Percentiles rank a stretch among this genome's conserved stretches.
Evolutionary conservation across 2,797 vertebrate species (phyloP).

Genomic region (Enteromius unitaeniatus): DNA sequence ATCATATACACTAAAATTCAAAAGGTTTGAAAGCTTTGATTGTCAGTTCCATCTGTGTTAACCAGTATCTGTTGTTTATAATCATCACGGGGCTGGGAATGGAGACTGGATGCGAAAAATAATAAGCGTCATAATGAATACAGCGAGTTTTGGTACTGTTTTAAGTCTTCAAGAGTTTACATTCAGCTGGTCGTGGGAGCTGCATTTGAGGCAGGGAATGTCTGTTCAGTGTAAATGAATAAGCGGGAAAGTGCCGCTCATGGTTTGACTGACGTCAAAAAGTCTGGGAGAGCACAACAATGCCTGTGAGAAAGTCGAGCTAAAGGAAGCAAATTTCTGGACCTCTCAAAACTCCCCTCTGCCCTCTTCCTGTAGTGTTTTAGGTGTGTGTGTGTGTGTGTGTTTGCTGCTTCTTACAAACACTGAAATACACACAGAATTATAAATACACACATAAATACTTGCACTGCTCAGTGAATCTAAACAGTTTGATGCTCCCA

Average conservation of each 20-base stretch:
- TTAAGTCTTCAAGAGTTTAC: constrained; percentile 23
- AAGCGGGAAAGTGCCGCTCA: constrained; percentile 36
- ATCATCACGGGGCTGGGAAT: background rate
- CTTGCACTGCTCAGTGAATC: constrained; percentile 44
- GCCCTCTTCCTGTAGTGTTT: constrained; percentile 27
- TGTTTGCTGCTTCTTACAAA: background rate
- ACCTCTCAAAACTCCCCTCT: constrained; percentile 18
- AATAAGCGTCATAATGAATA: background rate
- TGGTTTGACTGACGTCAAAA: constrained; percentile 45
- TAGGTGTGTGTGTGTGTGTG: constrained; percentile 7
- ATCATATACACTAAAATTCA: background rate
- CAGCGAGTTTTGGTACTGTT: background rate
- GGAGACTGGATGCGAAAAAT: background rate
- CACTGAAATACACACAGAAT: constrained; percentile 16
- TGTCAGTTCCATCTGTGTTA: background rate
- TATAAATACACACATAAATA: constrained; percentile 7
- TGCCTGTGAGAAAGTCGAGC: constrained; percentile 48
- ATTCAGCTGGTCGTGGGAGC: constrained; percentile 21
- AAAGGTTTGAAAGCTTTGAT: no score
- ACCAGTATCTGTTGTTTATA: constrained; percentile 4
- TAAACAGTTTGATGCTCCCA: constrained; percentile 49
- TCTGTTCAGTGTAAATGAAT: constrained; percentile 40
- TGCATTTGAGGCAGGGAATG: constrained; percentile 9
- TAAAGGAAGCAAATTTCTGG: constrained; percentile 37
- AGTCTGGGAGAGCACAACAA: constrained; percentile 29